A percentile compares a stretch with the other conserved stretches of the same genome.
Conservation (phyloP, 2,797 vertebrate genomes). For the Heliangelus exortis region DNA sequence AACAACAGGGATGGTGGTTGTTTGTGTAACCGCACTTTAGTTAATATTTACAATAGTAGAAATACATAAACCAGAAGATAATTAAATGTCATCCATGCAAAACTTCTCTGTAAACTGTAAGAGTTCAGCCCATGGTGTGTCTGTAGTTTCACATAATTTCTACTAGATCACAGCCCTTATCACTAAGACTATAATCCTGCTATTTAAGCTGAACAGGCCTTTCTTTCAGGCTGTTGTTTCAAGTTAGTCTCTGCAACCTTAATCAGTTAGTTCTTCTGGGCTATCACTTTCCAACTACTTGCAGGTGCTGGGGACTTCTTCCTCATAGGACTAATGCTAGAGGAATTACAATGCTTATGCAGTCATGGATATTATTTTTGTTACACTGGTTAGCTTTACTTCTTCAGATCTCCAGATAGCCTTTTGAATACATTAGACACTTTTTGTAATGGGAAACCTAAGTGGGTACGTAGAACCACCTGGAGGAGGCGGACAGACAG, state of each 20-base stretch:
- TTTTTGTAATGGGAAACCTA: not conserved
- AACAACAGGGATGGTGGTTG: not conserved
- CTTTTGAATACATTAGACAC: not conserved
- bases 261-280: conserved; percentile 14
- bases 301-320: not conserved
- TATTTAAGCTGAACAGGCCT: conserved; percentile 27
- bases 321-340: not conserved
- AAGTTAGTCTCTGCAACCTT: not conserved
- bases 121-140: not conserved
- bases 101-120: not conserved
- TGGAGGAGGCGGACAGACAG: not conserved
- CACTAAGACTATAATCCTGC: conserved; percentile 16
- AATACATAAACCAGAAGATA: not conserved
- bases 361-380: not conserved
- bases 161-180: not conserved
- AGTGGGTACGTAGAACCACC: not conserved
- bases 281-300: not conserved
- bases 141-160: not conserved
- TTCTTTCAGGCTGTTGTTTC: conserved; percentile 13
- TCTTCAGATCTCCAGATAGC: not conserved
- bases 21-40: not conserved
- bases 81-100: not conserved
- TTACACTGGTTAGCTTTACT: not conserved
- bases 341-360: not conserved
- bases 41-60: conserved; percentile 23